A percentile compares a stretch with the other conserved stretches of the same genome.
These are phyloP conservation scores for Pelecanus crispus DNA, from an alignment of 2,113 vertebrate species.

Conservation along the genomic window DNA sequence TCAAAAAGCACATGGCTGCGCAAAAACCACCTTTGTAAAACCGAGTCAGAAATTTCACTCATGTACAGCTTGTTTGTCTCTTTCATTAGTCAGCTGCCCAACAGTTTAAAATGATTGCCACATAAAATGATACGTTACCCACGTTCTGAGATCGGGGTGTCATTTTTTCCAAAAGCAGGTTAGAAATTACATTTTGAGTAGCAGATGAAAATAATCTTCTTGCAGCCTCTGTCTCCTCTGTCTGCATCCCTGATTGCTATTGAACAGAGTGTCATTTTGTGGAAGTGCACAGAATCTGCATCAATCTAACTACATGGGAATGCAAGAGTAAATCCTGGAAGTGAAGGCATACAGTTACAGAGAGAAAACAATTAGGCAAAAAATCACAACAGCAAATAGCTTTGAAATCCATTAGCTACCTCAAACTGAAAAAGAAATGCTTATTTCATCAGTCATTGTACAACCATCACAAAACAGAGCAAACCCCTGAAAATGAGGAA, in stretches of 20 bases:
- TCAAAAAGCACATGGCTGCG: neutral
- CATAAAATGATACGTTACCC: neutral
- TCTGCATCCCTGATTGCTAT: neutral
- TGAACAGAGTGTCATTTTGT: neutral
- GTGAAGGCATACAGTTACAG: constrained; percentile 16
- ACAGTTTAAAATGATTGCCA: neutral
- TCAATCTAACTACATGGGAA: neutral
- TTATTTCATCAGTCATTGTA: neutral
- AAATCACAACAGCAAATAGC: constrained; percentile 23
- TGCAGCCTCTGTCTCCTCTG: neutral
- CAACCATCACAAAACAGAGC: neutral
- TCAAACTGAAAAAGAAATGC: constrained; percentile 14
- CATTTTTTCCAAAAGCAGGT: neutral
- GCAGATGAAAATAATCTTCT: constrained; percentile 13
- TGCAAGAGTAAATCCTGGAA: constrained; percentile 25
- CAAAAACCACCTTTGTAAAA: neutral
- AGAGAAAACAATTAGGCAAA: constrained; percentile 41
- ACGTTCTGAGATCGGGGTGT: neutral
- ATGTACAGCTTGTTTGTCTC: neutral
- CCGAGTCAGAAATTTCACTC: neutral
- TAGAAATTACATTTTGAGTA: constrained; percentile 21
- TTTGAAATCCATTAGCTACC: constrained; percentile 48
- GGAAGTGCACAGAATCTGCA: neutral
- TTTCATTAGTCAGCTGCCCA: constrained; percentile 20
- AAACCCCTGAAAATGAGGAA: neutral